Evolutionary conservation across 2,113 vertebrate genomes (phyloP).

Genomic region (Nestor notabilis): DNA sequence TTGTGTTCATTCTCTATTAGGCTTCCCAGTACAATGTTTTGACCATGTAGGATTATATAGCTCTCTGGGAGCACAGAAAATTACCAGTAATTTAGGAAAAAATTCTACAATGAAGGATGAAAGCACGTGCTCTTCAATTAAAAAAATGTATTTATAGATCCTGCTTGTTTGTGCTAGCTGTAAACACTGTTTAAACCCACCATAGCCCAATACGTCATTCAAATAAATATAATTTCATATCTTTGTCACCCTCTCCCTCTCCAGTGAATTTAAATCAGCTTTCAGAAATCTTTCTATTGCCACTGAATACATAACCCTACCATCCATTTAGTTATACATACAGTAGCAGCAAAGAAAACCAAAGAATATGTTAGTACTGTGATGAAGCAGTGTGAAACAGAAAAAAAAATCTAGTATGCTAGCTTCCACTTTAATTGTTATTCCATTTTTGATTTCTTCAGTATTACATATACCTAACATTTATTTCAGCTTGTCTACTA

Average conservation of each 20-base stretch:
- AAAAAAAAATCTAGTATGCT: not conserved
- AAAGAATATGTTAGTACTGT: not conserved
- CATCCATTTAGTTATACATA: slow-evolving; percentile 22
- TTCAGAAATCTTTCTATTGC: not conserved
- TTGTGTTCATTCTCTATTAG: slow-evolving; percentile 56
- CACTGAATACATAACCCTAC: not conserved
- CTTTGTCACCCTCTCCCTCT: not conserved
- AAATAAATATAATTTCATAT: slow-evolving; percentile 56
- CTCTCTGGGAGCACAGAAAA: slow-evolving; percentile 58
- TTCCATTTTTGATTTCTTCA: not conserved
- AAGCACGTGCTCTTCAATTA: slow-evolving; percentile 63
- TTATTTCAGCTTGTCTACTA: not conserved
- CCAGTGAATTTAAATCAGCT: slow-evolving; percentile 44
- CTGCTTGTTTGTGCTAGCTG: slow-evolving; percentile 54
- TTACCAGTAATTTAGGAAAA: slow-evolving; percentile 67
- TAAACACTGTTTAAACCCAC: slow-evolving; percentile 59
- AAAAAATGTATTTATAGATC: slow-evolving; percentile 59
- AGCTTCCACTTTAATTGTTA: not conserved
- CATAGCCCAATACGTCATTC: slow-evolving; percentile 33
- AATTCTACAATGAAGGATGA: slow-evolving; percentile 46
- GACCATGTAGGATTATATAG: slow-evolving; percentile 61
- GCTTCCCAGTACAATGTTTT: slow-evolving; percentile 60
- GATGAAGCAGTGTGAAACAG: not conserved
- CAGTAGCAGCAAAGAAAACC: not conserved
- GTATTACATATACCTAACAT: not conserved